These are phyloP conservation scores for Catharus fuscescens DNA, from an alignment of 2,113 vertebrate genomes.

Conservation along the genomic window DNA sequence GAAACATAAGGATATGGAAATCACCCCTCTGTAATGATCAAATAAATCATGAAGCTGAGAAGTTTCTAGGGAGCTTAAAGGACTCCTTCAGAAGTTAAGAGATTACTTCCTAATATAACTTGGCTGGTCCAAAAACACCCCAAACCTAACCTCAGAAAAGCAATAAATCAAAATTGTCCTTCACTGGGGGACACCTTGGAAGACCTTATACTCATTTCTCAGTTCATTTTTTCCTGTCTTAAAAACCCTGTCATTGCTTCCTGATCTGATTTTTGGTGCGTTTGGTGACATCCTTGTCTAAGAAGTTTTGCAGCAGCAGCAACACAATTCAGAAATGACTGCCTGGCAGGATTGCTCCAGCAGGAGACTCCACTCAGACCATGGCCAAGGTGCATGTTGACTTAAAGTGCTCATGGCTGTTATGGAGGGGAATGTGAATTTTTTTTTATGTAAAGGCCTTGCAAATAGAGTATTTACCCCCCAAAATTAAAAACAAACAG, in stretches of 20 bases:
- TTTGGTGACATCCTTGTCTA: background rate
- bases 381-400: no score
- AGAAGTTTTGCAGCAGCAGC: background rate
- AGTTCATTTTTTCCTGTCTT: background rate
- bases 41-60: background rate
- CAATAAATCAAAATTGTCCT: background rate
- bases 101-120: background rate
- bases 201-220: background rate
- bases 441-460: background rate
- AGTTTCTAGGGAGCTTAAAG: background rate
- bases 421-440: background rate
- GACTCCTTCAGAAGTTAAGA: background rate
- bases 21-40: background rate
- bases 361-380: background rate
- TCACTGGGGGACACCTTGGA: background rate
- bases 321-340: background rate
- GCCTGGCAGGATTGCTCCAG: background rate
- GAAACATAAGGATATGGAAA: background rate
- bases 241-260: background rate
- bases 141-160: background rate
- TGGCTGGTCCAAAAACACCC: background rate
- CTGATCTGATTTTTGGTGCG: background rate
- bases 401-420: background rate
- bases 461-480: background rate
- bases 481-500: background rate